phyloP scores from a whole-genome alignment of 1,140 invertebrate genomes.

The Megalopta genalis region DNA sequence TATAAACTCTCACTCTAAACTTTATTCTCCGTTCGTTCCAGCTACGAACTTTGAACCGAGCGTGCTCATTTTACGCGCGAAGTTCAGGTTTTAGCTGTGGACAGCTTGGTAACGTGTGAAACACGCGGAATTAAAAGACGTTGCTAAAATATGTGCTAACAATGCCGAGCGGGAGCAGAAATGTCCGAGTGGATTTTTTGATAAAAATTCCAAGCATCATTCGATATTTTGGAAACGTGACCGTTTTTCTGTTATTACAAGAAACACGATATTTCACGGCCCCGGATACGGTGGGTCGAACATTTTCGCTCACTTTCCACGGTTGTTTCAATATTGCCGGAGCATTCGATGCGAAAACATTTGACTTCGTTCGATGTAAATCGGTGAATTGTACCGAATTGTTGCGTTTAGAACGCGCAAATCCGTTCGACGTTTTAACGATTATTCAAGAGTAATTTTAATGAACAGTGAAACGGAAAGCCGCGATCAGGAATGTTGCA shows the following conservation, averaged over 20 bases:
- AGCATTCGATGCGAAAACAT: conserved; percentile 5
- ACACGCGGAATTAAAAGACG: too few relatives aligned
- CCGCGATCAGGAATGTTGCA: background rate
- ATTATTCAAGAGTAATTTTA: conserved; percentile 15
- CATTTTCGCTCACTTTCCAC: background rate
- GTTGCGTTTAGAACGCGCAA: background rate
- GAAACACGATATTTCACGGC: background rate
- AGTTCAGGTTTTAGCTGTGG: too few relatives aligned
- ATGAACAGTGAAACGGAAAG: background rate
- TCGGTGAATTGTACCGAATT: conserved; percentile 1
- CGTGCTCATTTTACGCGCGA: too few relatives aligned
- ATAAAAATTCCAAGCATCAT: too few relatives aligned
- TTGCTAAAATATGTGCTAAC: background rate
- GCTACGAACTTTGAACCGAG: too few relatives aligned
- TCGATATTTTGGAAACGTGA: background rate
- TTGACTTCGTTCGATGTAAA: background rate
- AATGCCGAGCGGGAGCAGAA: too few relatives aligned
- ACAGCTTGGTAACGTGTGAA: too few relatives aligned
- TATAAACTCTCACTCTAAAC: too few relatives aligned
- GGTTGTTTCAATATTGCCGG: conserved; percentile 12
- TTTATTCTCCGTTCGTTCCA: too few relatives aligned
- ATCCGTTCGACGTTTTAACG: background rate
- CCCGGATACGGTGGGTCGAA: background rate
- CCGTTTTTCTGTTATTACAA: background rate
- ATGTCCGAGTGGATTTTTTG: background rate